Percentiles rank a stretch among this genome's conserved stretches.
Evolutionary conservation across 2,113 vertebrate species (phyloP).

Genomic region (Tragelaphus imberbis): DNA sequence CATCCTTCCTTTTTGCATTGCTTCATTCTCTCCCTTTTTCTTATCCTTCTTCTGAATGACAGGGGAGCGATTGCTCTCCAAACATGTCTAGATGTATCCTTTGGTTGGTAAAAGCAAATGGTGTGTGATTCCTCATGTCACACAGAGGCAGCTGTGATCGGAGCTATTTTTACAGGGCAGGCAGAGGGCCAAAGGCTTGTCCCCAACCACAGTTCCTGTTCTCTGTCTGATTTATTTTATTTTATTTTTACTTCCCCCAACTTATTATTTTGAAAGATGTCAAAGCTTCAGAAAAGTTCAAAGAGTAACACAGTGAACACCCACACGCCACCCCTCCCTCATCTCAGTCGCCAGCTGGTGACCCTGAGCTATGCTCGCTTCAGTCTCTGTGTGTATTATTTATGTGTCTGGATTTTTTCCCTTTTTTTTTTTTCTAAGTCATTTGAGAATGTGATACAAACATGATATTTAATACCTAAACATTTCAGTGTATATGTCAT

Average conservation of each 20-base stretch:
- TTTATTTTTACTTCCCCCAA: not conserved
- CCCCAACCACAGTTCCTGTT: not conserved
- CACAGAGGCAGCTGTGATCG: not conserved
- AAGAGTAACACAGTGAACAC: not conserved
- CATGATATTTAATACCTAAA: not conserved
- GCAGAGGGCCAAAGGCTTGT: not conserved
- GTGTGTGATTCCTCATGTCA: not conserved
- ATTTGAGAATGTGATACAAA: not conserved
- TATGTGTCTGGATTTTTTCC: not conserved
- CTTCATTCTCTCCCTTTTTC: not conserved
- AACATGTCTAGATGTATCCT: not conserved
- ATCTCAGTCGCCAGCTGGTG: not conserved
- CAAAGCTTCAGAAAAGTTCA: not conserved
- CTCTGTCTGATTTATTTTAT: not conserved
- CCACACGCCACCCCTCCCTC: fast-evolving
- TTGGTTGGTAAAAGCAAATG: not conserved
- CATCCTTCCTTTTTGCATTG: not conserved
- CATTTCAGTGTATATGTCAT: not conserved
- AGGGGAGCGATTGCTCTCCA: not conserved
- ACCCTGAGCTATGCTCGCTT: fast-evolving
- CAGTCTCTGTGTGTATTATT: not conserved
- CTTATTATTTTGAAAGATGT: not conserved
- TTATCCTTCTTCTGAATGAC: not conserved
- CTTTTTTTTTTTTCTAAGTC: not conserved
- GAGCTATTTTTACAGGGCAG: not conserved